A percentile compares a stretch with the other conserved stretches of the same genome.
Evolutionary conservation across 1,140 invertebrate species (phyloP).

Genomic region (Dreissena rostriformis): DNA sequence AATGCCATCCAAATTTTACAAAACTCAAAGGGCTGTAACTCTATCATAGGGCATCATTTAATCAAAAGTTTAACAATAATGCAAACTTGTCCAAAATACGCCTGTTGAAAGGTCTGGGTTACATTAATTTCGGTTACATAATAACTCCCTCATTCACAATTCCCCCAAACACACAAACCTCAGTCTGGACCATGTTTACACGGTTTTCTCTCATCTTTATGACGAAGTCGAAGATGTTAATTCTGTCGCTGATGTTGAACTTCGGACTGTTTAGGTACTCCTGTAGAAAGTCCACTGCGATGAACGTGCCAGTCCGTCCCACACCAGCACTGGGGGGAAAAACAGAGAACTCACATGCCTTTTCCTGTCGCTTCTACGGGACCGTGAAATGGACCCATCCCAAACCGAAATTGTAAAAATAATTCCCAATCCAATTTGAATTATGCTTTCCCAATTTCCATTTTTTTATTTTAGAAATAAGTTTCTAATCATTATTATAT

Average conservation of each 20-base stretch:
- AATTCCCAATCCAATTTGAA: not conserved
- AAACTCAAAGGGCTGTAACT: no score
- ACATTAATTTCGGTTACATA: not conserved
- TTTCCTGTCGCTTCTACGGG: not conserved
- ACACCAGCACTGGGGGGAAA: slow-evolving; percentile 75
- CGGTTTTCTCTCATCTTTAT: slow-evolving; percentile 96
- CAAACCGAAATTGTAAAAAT: no score
- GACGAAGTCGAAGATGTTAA: slow-evolving; percentile 99
- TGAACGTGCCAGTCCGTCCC: slow-evolving; percentile 88
- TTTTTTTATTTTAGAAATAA: no score
- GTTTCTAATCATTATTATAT: no score
- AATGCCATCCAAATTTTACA: no score
- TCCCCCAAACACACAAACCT: slow-evolving; percentile 79
- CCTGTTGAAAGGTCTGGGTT: not conserved
- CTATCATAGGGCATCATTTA: no score
- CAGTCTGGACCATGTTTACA: slow-evolving; percentile 88
- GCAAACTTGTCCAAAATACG: no score
- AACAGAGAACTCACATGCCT: not conserved
- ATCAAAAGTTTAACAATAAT: no score
- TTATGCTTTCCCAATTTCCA: no score
- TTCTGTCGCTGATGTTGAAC: slow-evolving; percentile 92
- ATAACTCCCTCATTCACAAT: not conserved
- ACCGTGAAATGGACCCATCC: not conserved
- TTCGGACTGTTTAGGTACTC: slow-evolving; percentile 86
- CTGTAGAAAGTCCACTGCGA: slow-evolving; percentile 98